Conservation (phyloP, 2,888 invertebrate genomes). For the Gari tellinella region DNA sequence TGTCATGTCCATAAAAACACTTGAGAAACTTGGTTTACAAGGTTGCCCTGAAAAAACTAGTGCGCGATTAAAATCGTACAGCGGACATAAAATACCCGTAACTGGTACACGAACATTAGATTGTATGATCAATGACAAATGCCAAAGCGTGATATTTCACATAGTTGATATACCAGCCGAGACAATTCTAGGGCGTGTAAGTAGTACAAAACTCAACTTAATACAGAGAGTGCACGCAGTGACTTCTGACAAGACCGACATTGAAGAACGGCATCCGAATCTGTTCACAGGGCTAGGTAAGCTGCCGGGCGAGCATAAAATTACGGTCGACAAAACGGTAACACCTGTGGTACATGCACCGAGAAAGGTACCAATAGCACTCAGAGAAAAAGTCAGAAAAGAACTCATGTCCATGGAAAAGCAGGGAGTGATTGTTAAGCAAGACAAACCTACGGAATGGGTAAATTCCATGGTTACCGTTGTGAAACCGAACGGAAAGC, state of each 20-base stretch:
- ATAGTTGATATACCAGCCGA: constrained; percentile 17
- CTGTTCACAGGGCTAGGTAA: constrained; percentile 30
- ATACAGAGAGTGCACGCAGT: constrained; percentile 18
- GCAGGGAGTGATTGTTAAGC: constrained; percentile 44
- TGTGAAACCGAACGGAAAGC: constrained; percentile 41
- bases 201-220: constrained; percentile 12
- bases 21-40: background rate
- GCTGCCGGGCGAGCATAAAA: constrained; percentile 30
- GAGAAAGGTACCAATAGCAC: constrained; percentile 33
- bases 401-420: constrained; percentile 46
- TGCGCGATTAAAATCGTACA: constrained; percentile 17
- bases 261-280: constrained; percentile 13
- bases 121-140: constrained; percentile 15
- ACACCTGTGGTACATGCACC: constrained; percentile 33
- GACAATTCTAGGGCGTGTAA: constrained; percentile 19
- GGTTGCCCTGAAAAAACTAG: background rate
- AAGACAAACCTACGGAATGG: constrained; percentile 37
- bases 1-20: constrained; percentile 13
- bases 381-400: constrained; percentile 38
- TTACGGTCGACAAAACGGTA: constrained; percentile 20
- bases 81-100: constrained; percentile 17
- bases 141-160: constrained; percentile 19
- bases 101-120: constrained; percentile 5
- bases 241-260: constrained; percentile 1
- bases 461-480: constrained; percentile 53